phyloP scores from a whole-genome alignment of 1,140 invertebrate genomes.

The Anastatus disparis region DNA sequence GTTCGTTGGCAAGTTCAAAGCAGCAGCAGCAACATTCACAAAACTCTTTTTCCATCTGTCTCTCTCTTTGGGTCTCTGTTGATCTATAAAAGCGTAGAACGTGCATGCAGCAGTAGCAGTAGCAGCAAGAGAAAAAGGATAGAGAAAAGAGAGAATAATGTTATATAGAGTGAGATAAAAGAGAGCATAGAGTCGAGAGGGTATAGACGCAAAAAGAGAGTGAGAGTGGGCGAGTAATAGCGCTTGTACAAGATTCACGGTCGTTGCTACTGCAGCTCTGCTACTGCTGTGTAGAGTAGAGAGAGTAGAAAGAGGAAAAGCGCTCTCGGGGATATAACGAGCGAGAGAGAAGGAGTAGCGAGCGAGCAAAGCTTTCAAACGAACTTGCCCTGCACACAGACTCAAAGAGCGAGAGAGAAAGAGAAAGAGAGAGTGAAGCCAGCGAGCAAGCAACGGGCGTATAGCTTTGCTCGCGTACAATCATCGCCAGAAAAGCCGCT shows the following conservation, averaged over 20 bases:
- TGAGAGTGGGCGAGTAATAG: background rate
- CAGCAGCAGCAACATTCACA: too few relatives aligned
- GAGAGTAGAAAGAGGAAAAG: background rate
- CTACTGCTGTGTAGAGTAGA: too few relatives aligned
- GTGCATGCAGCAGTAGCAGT: background rate
- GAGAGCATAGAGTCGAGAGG: background rate
- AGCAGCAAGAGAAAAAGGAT: background rate
- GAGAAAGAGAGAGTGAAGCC: background rate
- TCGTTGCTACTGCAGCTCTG: background rate
- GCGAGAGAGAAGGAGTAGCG: background rate
- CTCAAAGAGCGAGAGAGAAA: background rate
- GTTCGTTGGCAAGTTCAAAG: too few relatives aligned
- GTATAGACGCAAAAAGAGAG: background rate
- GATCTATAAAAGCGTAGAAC: conserved; percentile 18
- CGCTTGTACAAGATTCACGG: conserved; percentile 32
- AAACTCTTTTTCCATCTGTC: too few relatives aligned
- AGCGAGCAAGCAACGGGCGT: too few relatives aligned
- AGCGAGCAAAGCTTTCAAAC: background rate
- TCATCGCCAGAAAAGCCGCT: conserved; percentile 27
- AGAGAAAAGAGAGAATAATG: conserved; percentile 3
- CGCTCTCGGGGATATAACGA: background rate
- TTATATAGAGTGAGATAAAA: background rate
- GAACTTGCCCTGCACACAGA: background rate
- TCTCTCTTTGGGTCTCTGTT: too few relatives aligned
- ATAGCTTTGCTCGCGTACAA: background rate